Base-by-base conservation (phyloP, 2,888 invertebrate genomes). In the Chesias legatella region DNA sequence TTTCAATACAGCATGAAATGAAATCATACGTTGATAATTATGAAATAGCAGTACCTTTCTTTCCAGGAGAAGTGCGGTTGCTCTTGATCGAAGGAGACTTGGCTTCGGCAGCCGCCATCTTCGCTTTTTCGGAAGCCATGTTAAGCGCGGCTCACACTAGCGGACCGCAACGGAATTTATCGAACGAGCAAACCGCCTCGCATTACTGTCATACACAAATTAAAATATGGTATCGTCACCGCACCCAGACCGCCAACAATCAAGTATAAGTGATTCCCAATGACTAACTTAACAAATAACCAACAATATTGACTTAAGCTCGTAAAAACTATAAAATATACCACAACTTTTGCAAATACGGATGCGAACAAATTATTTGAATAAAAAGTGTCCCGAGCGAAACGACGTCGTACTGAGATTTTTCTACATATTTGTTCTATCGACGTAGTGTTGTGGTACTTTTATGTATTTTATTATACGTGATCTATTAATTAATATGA, bases 81-180 rank as follows among this genome's bases (percentile, higher is more conserved):
- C 77, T 80, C 73, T 77, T 83, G 68, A 81, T 83, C 37, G 82
- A 79, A 27, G 86, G 84, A 49, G 88, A 86, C 67, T 86, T 86
- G 53, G 76, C 59, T 53, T 84, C 85, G 46, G 80, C 76, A 38
- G 81, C 74, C 48, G 85, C 86, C 86, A 88, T 88, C 67, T 85
- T 86, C 72, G 79, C 84, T 64, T 86, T 86, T 63, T 85, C 86
- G 51, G 84, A 75, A 62, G 78, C 79, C 86, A 88, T 86, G 60
- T 70, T 57, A 64, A 67, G 66, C 68, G 67, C 60, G 59, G 61
- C 52, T 51, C 61, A 61, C 64, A 67, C 67, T 62, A 54, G 54
- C 56, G 57, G 58, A 54, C 51, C 53, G 59, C 63, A 53, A 57
- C 65, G 68, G 56, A 65, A 61, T 56, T 76, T 68, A 81, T 58